These are phyloP conservation scores for Heterohyrax brucei DNA, from an alignment of 2,797 vertebrate species.

Conservation along the genomic window DNA sequence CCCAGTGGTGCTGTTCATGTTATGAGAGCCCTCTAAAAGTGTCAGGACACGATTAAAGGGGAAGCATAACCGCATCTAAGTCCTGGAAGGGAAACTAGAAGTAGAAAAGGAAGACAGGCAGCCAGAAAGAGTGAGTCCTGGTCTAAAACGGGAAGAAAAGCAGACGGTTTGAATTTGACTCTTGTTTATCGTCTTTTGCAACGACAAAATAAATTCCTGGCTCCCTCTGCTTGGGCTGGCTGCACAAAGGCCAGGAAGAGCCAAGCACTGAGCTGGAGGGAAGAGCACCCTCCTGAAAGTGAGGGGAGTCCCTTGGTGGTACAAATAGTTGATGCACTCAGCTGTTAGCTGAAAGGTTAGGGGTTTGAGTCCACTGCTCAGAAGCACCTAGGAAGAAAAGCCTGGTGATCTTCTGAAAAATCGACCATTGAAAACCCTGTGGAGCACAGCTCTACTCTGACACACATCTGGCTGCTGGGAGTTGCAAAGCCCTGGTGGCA, in stretches of 20 bases:
- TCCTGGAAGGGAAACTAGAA: not conserved
- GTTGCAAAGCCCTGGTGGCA: too few species aligned
- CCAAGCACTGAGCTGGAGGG: accelerated
- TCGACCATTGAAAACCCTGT: too few species aligned
- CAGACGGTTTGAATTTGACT: not conserved
- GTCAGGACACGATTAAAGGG: not conserved
- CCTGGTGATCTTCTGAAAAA: not conserved
- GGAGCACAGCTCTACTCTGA: not conserved
- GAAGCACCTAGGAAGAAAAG: not conserved
- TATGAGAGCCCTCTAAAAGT: too few species aligned
- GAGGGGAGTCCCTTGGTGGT: not conserved
- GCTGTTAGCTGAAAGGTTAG: not conserved
- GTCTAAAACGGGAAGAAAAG: not conserved
- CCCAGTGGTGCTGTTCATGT: too few species aligned
- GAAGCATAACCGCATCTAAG: accelerated
- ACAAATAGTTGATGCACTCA: not conserved
- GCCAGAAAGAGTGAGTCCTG: not conserved
- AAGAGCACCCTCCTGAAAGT: not conserved
- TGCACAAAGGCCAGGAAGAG: not conserved
- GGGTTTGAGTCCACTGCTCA: too few species aligned
- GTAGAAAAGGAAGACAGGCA: not conserved
- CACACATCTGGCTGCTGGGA: too few species aligned
- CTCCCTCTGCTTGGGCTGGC: not conserved
- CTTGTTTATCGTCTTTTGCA: slow-evolving; percentile 40
- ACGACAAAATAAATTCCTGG: not conserved